Base-by-base conservation (phyloP, 2,113 vertebrate species). In the Chaenocephalus aceratus region DNA sequence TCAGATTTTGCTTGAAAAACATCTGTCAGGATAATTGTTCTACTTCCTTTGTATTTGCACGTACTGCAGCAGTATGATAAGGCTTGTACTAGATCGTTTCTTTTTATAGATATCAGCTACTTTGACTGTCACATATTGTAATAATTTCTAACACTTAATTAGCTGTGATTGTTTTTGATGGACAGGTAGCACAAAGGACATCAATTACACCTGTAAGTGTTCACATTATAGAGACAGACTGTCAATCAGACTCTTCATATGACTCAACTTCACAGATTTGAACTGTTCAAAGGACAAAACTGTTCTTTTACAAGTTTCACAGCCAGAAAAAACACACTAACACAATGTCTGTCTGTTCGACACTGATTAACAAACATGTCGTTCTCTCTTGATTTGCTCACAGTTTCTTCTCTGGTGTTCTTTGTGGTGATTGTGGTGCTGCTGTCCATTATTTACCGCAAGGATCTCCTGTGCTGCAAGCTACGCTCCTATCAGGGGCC, bases 381-480 rank as follows among this genome's bases (percentile, higher is more conserved):
- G 61, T 53, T 84, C 26, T 84, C 56, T 73, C 48, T 54, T 66
- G 36, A 65, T 53, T 62, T 56, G 56, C 65, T 62, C 71, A 84
- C 89, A 84, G 96, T 96, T 74, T 96, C 95, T 26, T 95, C 94
- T 34, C 84, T 96, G 0, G 87, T 96, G 78, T 95, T 96, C 87
- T 94, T 96, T 56, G 86, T 94, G 82, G 88, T 96, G 0, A 85
- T 96, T 56, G 86, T 96, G 77, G 86, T 95, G 83, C 82, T 96
- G 83, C 88, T 97, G 82, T 94, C 95, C 79, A 87, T 96, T 45
- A 92, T 96, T 44, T 96, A 95, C 81, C 94, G 95, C 67, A 93
- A 91, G 52, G 92, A 95, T 77, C 92, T 93, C 41, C 92, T 93
- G 68, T 96, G 95, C 92, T 96, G 96, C 94, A 96, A 95, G 72